Evolutionary conservation across 2,888 invertebrate genomes (phyloP).

Genomic region (Chrysolina oricalcia): DNA sequence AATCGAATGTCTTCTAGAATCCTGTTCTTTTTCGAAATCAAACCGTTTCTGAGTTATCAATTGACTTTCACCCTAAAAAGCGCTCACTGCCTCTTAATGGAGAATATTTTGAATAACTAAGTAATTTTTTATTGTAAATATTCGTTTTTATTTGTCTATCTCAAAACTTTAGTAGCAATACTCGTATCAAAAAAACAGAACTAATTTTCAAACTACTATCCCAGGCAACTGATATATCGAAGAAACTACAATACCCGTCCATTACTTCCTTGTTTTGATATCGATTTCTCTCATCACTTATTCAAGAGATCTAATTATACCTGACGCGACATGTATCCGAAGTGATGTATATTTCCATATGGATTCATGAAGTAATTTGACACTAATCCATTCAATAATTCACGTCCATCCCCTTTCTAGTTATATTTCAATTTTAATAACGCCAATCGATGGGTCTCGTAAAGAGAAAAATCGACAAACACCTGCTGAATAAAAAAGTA

Average conservation of each 20-base stretch:
- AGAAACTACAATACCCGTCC: neutral
- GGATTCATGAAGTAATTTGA: neutral
- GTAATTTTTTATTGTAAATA: too few relatives aligned
- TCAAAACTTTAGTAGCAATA: too few relatives aligned
- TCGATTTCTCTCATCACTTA: neutral
- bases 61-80: too few relatives aligned
- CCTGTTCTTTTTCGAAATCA: too few relatives aligned
- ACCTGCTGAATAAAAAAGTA: constrained; percentile 44
- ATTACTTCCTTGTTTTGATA: neutral
- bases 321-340: neutral
- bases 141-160: too few relatives aligned
- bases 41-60: too few relatives aligned
- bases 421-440: constrained; percentile 10
- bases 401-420: neutral
- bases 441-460: constrained; percentile 34
- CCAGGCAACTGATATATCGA: too few relatives aligned
- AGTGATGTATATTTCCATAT: neutral
- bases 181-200: too few relatives aligned
- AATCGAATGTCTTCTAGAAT: too few relatives aligned
- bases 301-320: neutral
- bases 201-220: too few relatives aligned
- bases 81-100: too few relatives aligned
- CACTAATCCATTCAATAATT: constrained; percentile 13
- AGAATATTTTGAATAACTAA: too few relatives aligned
- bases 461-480: constrained; percentile 41